A percentile compares a stretch with the other conserved stretches of the same genome.
Evolutionary conservation across 2,797 vertebrate species (phyloP).

Genomic region (Mormyrops attenuatus): DNA sequence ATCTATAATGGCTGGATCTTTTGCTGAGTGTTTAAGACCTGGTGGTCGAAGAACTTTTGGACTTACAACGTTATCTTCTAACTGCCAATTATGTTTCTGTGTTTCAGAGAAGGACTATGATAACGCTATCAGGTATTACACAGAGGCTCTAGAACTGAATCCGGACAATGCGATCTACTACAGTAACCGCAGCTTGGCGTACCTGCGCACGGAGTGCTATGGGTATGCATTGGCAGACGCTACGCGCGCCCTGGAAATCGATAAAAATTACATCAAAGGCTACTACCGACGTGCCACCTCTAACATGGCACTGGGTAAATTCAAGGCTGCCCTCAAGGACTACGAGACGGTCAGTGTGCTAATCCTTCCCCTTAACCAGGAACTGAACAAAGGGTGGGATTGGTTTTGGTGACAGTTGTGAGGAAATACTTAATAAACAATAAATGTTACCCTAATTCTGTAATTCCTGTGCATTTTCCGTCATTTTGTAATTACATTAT

Average conservation of each 20-base stretch:
- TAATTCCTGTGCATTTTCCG: neutral
- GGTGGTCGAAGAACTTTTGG: neutral
- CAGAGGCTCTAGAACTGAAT: conserved; percentile 82
- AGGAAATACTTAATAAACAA: neutral
- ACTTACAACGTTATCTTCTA: neutral
- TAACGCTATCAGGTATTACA: conserved; percentile 85
- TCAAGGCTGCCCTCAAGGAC: conserved; percentile 87
- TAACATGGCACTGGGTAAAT: conserved; percentile 94
- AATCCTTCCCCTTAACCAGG: neutral
- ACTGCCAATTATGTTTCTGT: neutral
- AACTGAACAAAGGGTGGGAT: neutral
- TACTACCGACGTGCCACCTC: conserved; percentile 89
- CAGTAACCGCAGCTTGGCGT: conserved; percentile 90
- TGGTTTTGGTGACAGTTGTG: neutral
- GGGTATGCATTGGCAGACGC: conserved; percentile 88
- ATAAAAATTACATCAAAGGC: conserved; percentile 90
- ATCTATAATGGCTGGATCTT: neutral
- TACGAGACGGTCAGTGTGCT: conserved; percentile 79
- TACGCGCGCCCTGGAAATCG: conserved; percentile 79
- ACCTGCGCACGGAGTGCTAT: conserved; percentile 91
- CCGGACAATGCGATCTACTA: conserved; percentile 83
- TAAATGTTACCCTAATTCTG: neutral
- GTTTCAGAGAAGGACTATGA: conserved; percentile 86
- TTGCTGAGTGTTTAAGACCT: conserved; percentile 3
- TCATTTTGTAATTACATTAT: neutral